Evolutionary conservation across 2,113 vertebrate genomes (phyloP).

Genomic region (Eptesicus fuscus): DNA sequence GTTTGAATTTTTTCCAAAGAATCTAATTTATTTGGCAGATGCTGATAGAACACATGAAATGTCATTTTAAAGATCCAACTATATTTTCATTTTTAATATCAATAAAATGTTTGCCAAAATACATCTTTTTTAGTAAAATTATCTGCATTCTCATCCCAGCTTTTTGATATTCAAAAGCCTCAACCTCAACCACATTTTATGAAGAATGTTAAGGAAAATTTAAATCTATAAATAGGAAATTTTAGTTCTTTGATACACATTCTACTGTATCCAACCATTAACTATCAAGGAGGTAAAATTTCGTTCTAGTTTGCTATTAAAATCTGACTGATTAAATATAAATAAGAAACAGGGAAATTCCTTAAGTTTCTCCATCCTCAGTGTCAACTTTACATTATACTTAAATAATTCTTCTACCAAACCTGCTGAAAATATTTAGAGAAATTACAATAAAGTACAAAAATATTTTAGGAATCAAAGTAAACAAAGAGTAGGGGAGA

Average conservation of each 20-base stretch:
- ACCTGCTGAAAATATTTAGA: slow-evolving; percentile 3
- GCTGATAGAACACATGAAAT: slow-evolving; percentile 36
- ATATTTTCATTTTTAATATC: slow-evolving; percentile 51
- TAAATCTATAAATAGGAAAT: neutral
- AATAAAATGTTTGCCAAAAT: slow-evolving; percentile 49
- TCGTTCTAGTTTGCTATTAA: slow-evolving; percentile 10
- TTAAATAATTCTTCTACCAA: neutral
- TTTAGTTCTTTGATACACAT: neutral
- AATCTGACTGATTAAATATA: neutral
- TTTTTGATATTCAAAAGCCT: neutral
- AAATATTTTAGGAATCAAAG: slow-evolving; percentile 28
- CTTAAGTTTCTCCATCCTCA: neutral
- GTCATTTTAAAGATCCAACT: slow-evolving; percentile 44
- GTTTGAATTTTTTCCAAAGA: slow-evolving; percentile 50
- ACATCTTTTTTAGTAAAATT: slow-evolving; percentile 35
- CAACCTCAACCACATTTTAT: slow-evolving; percentile 12
- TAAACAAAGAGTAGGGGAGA: neutral
- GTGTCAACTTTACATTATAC: neutral
- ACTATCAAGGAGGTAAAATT: neutral
- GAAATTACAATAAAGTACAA: neutral
- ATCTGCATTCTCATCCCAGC: neutral
- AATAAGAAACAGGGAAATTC: neutral
- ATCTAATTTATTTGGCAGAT: slow-evolving; percentile 54
- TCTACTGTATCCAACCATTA: neutral
- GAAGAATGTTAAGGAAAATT: slow-evolving; percentile 27